These are phyloP conservation scores for Ophion costatus DNA, from an alignment of 2,888 invertebrate genomes.

Conservation along the genomic window DNA sequence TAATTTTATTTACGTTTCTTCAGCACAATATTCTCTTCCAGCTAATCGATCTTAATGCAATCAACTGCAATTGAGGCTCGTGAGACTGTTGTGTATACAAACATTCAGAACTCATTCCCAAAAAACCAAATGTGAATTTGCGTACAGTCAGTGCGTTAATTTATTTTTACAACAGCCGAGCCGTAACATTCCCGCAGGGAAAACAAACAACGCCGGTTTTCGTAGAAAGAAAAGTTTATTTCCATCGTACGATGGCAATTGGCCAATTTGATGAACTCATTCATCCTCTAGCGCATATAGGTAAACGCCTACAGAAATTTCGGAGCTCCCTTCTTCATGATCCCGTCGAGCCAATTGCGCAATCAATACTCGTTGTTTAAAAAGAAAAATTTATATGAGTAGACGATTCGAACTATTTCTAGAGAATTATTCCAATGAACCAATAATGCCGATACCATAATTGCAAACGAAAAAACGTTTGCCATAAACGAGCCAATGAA, in stretches of 20 bases:
- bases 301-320: constrained; percentile 1
- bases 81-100: background rate
- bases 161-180: constrained; percentile 14
- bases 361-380: background rate
- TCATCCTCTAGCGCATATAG: background rate
- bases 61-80: background rate
- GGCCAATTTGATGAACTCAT: constrained; percentile 17
- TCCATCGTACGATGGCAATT: constrained; percentile 27
- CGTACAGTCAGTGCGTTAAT: background rate
- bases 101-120: background rate
- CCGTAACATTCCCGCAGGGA: background rate
- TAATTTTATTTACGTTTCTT: background rate
- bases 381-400: background rate
- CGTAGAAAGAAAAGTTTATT: constrained; percentile 3
- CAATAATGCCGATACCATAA: too few relatives aligned
- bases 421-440: too few relatives aligned
- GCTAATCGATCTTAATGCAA: background rate
- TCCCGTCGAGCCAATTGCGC: background rate
- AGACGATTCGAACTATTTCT: too few relatives aligned
- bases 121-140: background rate
- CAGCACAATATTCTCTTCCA: background rate
- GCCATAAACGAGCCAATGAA: too few relatives aligned
- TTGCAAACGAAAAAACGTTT: too few relatives aligned
- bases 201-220: constrained; percentile 5
- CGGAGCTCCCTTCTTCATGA: background rate